phyloP scores from a whole-genome alignment of 2,113 vertebrate species.

The Arothron firmamentum region DNA sequence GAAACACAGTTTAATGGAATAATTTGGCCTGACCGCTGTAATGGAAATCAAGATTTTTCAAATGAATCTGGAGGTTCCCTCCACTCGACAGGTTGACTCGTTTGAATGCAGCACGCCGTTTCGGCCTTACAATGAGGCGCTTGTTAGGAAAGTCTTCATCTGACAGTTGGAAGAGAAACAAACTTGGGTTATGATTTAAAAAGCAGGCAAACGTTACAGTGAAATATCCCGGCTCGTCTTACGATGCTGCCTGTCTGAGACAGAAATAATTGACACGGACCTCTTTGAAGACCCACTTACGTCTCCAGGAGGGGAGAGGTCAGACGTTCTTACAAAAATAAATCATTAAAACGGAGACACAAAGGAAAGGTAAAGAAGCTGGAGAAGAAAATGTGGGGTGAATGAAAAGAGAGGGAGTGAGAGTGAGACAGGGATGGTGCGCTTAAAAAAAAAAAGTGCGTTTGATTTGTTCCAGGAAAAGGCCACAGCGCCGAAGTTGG shows the following conservation, averaged over 20 bases:
- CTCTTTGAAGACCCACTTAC: conserved; percentile 36
- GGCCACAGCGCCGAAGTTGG: conserved; percentile 60
- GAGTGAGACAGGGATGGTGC: conserved; percentile 31
- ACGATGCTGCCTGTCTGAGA: conserved; percentile 11
- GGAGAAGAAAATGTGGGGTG: conserved; percentile 4
- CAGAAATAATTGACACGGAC: conserved; percentile 43
- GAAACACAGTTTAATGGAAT: conserved; percentile 54
- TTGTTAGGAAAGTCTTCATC: conserved; percentile 3
- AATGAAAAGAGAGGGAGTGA: conserved; percentile 30
- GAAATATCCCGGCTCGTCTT: conserved; percentile 8
- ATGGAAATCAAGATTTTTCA: conserved; percentile 22
- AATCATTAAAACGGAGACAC: conserved; percentile 52
- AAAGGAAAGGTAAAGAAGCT: conserved; percentile 45
- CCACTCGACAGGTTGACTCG: conserved; percentile 25
- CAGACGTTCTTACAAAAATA: conserved; percentile 43
- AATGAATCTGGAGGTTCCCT: conserved; percentile 30
- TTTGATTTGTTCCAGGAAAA: conserved; percentile 67
- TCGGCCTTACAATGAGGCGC: conserved; percentile 7
- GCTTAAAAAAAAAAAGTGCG: conserved; percentile 36
- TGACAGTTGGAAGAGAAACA: not conserved
- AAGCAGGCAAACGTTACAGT: conserved; percentile 10
- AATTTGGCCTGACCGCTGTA: conserved; percentile 43
- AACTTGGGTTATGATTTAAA: conserved; percentile 10
- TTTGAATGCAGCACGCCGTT: conserved; percentile 12
- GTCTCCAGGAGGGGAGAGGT: conserved; percentile 33